Evolutionary conservation across 2,797 vertebrate species (phyloP), one percentile per base, ranked within the genome.

Genomic region (Chrysocyon brachyurus): DNA sequence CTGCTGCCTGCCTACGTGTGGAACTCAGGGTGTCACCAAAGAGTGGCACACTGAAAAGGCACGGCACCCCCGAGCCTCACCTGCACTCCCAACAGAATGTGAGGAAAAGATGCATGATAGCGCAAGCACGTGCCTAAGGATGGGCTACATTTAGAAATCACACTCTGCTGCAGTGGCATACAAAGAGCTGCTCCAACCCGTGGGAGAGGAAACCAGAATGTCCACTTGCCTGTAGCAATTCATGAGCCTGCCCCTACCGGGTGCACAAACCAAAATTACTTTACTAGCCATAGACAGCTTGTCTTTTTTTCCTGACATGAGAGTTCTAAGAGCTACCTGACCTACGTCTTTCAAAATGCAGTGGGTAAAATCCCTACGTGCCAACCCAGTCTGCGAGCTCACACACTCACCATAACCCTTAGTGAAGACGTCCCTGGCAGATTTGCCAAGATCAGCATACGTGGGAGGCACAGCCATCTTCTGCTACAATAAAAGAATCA

Each of bases 401-500:
- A 14, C 75, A 91, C 97, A 97, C 99, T 99, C 98, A 99, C 99
- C 99, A 10, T 99, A 99, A 98, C 99, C 99, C 97, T 99, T 99
- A 97, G 99, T 99, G 98, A 99, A 99, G 98, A 99, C 99, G 97
- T 99, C 99, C 98, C 99, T 99, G 98, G 99, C 99, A 61, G 99
- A 99, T 98, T 99, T 99, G 98, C 99, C 99, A 97, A 99, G 99
- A 98, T 99, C 99, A 84, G 98, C 97, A 24, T 99, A 99, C 59
- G 99, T 99, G 96, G 99, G 99, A 98, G 99, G 99, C 98, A 99
- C 99, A 77, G 99, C 99, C 99, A 99, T 99, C 98, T 98, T 99
- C 99, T 99, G 98, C 87, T 94, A 88, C 77, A 68, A 90, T n/a
- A 92, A 93, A 98, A 96, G 46, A 66, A 63, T 40, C 64, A 87